phyloP scores from a whole-genome alignment of 2,888 invertebrate genomes.

The Drosophila kuntzei region DNA sequence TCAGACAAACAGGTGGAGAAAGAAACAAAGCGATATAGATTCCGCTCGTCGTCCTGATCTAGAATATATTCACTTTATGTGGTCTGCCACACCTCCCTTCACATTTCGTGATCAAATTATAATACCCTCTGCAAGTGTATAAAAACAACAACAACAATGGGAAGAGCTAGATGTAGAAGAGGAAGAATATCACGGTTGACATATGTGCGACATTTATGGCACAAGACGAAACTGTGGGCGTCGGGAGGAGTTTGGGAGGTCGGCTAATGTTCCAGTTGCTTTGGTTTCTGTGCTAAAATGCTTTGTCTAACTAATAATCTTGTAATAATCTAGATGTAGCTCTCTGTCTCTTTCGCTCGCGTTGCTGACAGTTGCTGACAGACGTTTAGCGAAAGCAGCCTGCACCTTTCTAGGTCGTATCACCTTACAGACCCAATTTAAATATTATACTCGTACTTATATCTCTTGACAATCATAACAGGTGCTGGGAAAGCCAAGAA shows the following conservation, averaged over 20 bases:
- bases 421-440: slow-evolving; percentile 51
- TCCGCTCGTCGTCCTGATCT: too few species aligned
- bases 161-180: slow-evolving; percentile 10
- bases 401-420: slow-evolving; percentile 52
- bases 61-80: too few species aligned
- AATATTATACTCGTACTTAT: slow-evolving; percentile 17
- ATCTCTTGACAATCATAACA: slow-evolving; percentile 26
- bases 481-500: slow-evolving; percentile 22
- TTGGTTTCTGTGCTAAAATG: slow-evolving; percentile 83
- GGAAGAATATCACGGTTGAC: slow-evolving; percentile 57
- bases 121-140: background rate
- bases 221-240: slow-evolving; percentile 45
- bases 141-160: slow-evolving; percentile 18
- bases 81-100: background rate
- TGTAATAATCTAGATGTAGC: slow-evolving; percentile 67
- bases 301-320: slow-evolving; percentile 78
- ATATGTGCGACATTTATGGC: slow-evolving; percentile 79
- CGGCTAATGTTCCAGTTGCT: slow-evolving; percentile 83
- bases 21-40: too few species aligned
- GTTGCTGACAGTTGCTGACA: slow-evolving; percentile 15
- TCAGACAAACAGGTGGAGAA: too few species aligned
- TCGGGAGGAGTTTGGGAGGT: slow-evolving; percentile 29
- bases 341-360: background rate
- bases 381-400: slow-evolving; percentile 31
- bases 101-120: background rate